These are phyloP conservation scores for Meandrina meandrites DNA, from an alignment of 92 coral and sea anemone species.

Conservation along the genomic window DNA sequence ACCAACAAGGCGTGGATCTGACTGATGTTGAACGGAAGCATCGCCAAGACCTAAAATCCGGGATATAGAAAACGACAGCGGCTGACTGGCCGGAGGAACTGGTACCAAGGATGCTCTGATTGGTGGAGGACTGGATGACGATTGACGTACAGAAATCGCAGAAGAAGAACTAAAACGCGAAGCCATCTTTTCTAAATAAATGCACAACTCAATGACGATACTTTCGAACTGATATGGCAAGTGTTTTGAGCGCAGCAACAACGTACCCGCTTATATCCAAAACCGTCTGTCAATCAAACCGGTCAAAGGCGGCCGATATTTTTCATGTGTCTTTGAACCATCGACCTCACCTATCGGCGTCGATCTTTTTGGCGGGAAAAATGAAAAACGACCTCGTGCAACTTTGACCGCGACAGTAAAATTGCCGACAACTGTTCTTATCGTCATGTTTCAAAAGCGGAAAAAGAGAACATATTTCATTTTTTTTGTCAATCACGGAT, in stretches of 20 bases:
- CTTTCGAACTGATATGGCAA: neutral
- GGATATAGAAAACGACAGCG: slow-evolving; percentile 35
- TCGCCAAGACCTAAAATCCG: slow-evolving; percentile 30
- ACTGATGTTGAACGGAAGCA: neutral
- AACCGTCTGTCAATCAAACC: slow-evolving; percentile 8
- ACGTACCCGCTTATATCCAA: neutral
- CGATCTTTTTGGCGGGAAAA: neutral
- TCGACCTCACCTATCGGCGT: neutral
- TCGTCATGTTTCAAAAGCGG: neutral
- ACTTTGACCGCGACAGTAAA: neutral
- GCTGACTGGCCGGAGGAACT: slow-evolving; percentile 3
- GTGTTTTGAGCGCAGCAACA: neutral
- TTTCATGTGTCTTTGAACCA: neutral
- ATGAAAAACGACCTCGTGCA: neutral
- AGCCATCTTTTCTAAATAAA: neutral
- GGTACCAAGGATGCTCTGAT: neutral
- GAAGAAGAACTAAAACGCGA: neutral
- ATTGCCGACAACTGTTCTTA: neutral
- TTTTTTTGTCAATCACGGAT: too few relatives aligned
- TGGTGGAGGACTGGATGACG: neutral
- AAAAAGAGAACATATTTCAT: neutral
- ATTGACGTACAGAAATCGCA: neutral
- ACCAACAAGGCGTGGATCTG: neutral
- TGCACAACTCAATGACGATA: neutral
- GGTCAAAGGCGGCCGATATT: slow-evolving; percentile 31